phyloP scores from a whole-genome alignment of 2,888 invertebrate species.

The Drosophila macrospina region DNA sequence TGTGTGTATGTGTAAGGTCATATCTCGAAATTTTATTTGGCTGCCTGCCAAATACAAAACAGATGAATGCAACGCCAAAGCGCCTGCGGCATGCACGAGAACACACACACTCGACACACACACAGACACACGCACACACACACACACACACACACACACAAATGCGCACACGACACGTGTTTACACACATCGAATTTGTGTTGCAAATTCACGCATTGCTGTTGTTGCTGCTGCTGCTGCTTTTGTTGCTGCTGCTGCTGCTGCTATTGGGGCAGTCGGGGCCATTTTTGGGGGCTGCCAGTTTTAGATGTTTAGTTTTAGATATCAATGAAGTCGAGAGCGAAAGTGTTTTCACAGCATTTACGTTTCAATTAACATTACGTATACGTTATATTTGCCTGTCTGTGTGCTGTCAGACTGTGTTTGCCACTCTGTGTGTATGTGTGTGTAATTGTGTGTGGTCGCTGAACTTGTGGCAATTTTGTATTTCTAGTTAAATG shows the following conservation, averaged over 20 bases:
- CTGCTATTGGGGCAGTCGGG: conserved; percentile 32
- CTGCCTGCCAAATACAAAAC: conserved; percentile 75
- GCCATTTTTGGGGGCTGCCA: conserved; percentile 62
- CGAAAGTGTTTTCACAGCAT: conserved; percentile 73
- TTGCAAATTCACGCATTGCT: conserved; percentile 53
- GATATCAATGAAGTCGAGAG: conserved; percentile 76
- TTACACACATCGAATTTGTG: conserved; percentile 38
- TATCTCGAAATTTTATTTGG: conserved; percentile 78
- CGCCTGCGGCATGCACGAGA: conserved; percentile 58
- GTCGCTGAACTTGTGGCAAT: conserved; percentile 67
- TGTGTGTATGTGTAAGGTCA: conserved; percentile 65
- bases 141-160: conserved; percentile 18
- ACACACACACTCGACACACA: conserved; percentile 28
- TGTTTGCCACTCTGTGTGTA: neutral
- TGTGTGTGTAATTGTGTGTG: conserved; percentile 42
- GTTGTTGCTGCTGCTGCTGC: conserved; percentile 33
- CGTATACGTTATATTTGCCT: conserved; percentile 59
- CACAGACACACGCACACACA: conserved; percentile 33
- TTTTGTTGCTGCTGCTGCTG: conserved; percentile 14
- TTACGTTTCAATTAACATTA: conserved; percentile 71
- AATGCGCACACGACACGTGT: conserved; percentile 15
- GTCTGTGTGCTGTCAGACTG: conserved; percentile 6
- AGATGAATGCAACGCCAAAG: conserved; percentile 67
- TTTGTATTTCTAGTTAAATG: conserved; percentile 43
- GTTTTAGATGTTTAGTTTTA: conserved; percentile 78